Base-by-base conservation (phyloP, 2,797 vertebrate species). In the Ptychadena robeensis region DNA sequence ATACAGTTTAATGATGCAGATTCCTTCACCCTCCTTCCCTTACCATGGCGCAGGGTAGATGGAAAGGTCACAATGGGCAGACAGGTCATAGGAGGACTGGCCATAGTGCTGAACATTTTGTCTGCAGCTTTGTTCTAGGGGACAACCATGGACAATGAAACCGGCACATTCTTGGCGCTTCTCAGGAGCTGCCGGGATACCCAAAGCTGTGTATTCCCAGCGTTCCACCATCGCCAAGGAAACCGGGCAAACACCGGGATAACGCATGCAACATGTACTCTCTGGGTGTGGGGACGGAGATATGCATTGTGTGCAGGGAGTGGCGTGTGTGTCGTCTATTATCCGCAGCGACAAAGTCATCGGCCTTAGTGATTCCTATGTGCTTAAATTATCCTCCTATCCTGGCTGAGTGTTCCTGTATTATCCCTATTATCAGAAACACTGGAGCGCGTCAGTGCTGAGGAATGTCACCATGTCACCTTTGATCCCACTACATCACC, bases 121-220 rank as follows among this genome's bases (percentile, higher is more conserved):
- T 76, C 73, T 76, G 65, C 61, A 10, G 18, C 30, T 10, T 78
- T 68, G 22, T 11, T 48, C 67, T 59, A n/a, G 53, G 40, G 31
- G 31, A 76, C 12, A n/a, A 30, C 40, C 10, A 11, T 64, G 10
- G 22, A 59, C 27, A 44, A 76, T n/a, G 28, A 64, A 77, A 73
- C 15, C 72, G 70, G 22, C 10, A 71, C 73, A 82, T 82, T 82
- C 81, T 44, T 77, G 32, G 34, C 22, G 65, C 22, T 14, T 53
- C 57, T n/a, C 66, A 64, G n/a, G 48, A 0, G 81, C 81, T 82
- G 81, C 81, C 53, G 9, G 66, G 81, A 77, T 77, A 82, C 81
- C 35, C 65, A 18, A 7, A 69, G 25, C 44, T 76, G 48, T 76
- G 63, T 38, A 68, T 27, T 18, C 64, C 64, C 63, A 28, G 34